Evolutionary conservation across 1,140 invertebrate species (phyloP).

Genomic region (Nasonia vitripennis): DNA sequence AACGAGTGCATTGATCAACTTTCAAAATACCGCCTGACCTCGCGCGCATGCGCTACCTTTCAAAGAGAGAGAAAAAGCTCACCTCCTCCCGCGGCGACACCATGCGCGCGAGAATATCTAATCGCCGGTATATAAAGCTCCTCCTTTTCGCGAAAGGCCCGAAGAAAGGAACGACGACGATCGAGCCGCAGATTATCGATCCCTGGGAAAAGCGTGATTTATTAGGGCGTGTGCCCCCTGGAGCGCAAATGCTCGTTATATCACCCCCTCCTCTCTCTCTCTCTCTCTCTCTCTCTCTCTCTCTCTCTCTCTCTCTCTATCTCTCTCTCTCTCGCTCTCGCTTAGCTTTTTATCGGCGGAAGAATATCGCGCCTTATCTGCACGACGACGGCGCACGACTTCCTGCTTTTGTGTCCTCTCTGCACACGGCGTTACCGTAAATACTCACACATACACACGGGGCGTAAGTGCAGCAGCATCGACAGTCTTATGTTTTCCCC

Average conservation of each 20-base stretch:
- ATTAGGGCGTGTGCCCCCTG: constrained; percentile 42
- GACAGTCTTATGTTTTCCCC: background rate
- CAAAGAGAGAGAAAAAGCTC: no score
- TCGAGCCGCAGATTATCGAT: constrained; percentile 13
- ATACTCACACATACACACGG: background rate
- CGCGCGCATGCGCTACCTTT: no score
- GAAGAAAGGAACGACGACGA: background rate
- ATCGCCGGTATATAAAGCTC: background rate
- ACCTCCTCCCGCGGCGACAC: background rate
- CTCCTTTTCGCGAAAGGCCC: background rate
- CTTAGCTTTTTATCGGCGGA: constrained; percentile 31
- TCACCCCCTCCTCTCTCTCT: constrained; percentile 20
- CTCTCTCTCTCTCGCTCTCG: background rate
- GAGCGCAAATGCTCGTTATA: constrained; percentile 36
- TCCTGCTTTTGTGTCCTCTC: constrained; percentile 48
- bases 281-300: constrained; percentile 15
- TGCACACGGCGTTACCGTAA: background rate
- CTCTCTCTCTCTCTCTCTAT: background rate
- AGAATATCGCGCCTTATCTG: constrained; percentile 48
- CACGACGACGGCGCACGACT: constrained; percentile 46
- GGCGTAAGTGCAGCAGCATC: constrained; percentile 3
- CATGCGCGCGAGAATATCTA: constrained; percentile 16
- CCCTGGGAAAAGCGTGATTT: constrained; percentile 51
- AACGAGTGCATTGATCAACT: no score
- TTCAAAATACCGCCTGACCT: no score